Conservation (phyloP, 2,797 vertebrate species). For the Eidolon dupreanum region DNA sequence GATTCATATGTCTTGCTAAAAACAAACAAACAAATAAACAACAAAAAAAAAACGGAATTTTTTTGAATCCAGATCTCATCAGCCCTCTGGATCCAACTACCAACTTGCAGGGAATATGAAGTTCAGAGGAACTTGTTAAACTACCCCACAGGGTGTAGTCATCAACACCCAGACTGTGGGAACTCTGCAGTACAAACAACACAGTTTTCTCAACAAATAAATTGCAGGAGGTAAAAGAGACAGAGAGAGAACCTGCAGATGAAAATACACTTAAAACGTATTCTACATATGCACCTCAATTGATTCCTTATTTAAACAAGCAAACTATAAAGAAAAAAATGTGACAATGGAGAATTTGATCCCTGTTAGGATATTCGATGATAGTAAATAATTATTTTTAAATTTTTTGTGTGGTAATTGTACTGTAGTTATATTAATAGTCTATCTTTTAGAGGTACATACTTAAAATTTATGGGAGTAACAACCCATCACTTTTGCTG, state of each 20-base stretch:
- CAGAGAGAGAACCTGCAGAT: background rate
- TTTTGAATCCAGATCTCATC: background rate
- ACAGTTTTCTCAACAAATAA: slow-evolving; percentile 1
- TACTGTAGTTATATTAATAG: background rate
- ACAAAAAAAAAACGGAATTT: no score
- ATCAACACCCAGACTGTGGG: background rate
- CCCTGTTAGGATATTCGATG: background rate
- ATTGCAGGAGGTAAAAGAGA: background rate
- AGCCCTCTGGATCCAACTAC: background rate
- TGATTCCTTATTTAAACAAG: background rate
- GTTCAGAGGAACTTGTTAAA: background rate
- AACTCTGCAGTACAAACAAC: background rate
- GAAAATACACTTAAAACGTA: background rate
- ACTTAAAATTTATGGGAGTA: background rate
- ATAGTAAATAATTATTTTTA: background rate
- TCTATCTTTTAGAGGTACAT: background rate
- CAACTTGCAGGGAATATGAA: background rate
- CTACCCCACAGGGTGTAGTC: background rate
- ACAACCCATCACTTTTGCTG: background rate
- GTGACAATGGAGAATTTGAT: background rate
- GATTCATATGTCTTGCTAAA: background rate
- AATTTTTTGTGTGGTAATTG: background rate
- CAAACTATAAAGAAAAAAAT: background rate
- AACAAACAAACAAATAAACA: background rate
- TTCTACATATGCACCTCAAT: background rate